These are phyloP conservation scores for Larimichthys crocea DNA, from an alignment of 2,113 vertebrate species.

Conservation along the genomic window DNA sequence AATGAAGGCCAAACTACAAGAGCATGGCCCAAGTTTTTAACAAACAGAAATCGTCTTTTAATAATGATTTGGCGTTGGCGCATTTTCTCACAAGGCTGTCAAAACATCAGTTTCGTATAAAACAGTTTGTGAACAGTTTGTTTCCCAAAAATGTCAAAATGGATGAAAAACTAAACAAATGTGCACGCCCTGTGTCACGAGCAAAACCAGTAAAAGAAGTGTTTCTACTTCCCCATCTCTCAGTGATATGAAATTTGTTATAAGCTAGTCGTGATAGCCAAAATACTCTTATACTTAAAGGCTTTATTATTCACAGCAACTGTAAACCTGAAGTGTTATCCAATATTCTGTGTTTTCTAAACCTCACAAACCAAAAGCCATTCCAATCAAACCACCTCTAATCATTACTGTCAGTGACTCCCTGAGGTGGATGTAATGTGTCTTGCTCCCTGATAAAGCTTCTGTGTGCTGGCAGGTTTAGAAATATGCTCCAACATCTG, in stretches of 20 bases:
- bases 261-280: not conserved
- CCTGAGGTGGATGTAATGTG: conserved; percentile 72
- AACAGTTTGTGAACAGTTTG: not conserved
- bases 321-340: conserved; percentile 6
- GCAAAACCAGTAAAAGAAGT: not conserved
- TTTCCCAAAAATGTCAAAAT: not conserved
- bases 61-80: not conserved
- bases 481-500: conserved; percentile 84
- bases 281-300: not conserved
- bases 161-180: not conserved
- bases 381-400: conserved; percentile 64
- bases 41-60: not conserved
- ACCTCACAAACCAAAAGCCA: conserved; percentile 50
- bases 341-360: conserved; percentile 35
- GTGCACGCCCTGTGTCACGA: not conserved
- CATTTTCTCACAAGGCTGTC: not conserved
- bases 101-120: not conserved
- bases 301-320: not conserved
- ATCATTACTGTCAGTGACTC: conserved; percentile 73
- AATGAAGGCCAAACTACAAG: not conserved
- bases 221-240: not conserved
- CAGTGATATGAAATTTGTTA: not conserved
- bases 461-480: conserved; percentile 59
- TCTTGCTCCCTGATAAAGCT: conserved; percentile 68
- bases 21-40: not conserved